Conservation (phyloP, 1,140 invertebrate genomes). For the Aphaenogaster ashmeadi region DNA sequence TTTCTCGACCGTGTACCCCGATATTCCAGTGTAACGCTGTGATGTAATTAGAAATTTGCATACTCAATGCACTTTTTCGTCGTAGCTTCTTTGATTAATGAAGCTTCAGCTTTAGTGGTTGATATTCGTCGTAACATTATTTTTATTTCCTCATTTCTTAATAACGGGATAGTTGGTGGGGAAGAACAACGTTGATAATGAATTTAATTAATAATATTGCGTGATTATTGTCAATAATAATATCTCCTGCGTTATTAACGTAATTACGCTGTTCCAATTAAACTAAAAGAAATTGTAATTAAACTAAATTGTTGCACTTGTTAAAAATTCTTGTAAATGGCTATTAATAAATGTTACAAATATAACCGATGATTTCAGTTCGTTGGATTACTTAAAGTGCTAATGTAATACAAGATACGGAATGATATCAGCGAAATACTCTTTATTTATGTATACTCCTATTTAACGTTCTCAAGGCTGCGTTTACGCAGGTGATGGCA, state of each 20-base stretch:
- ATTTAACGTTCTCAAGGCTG: slow-evolving; percentile 3
- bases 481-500: slow-evolving; percentile 16
- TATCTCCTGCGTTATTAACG: neutral
- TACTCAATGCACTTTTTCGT: neutral
- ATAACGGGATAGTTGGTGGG: neutral
- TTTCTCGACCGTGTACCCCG: slow-evolving; percentile 43
- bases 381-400: neutral
- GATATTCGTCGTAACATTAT: neutral
- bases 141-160: neutral
- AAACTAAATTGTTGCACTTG: neutral
- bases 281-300: neutral
- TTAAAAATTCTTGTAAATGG: slow-evolving; percentile 2
- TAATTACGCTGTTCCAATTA: neutral
- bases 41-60: slow-evolving; percentile 31
- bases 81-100: neutral
- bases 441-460: neutral
- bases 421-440: neutral
- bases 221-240: neutral
- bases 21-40: slow-evolving; percentile 12
- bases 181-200: neutral
- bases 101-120: neutral
- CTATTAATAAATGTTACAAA: neutral
- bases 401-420: neutral
- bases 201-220: neutral
- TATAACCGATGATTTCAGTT: neutral